Percentiles rank a stretch among this genome's conserved stretches.
These are phyloP conservation scores for Lumbricus terrestris DNA, from an alignment of 2,888 invertebrate genomes.

Conservation along the genomic window DNA sequence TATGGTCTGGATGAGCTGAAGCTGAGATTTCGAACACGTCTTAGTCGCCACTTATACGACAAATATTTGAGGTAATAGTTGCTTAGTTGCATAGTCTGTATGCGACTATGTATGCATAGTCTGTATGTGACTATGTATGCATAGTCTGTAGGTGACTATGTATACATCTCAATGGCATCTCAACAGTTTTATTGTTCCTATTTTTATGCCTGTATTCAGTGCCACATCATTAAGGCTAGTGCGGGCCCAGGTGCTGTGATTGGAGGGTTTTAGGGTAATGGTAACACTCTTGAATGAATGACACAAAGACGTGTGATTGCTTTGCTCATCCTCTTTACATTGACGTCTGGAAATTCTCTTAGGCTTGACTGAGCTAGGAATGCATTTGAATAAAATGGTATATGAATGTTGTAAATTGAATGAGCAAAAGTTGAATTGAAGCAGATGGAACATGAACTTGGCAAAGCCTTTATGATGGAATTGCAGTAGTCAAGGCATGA, in stretches of 20 bases:
- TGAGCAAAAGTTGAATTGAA: neutral
- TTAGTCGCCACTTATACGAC: constrained; percentile 82
- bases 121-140: neutral
- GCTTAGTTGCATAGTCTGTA: neutral
- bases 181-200: neutral
- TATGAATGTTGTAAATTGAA: neutral
- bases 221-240: too few species aligned
- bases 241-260: too few species aligned
- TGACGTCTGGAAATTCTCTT: neutral
- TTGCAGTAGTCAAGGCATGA: neutral
- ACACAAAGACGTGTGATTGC: too few species aligned
- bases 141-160: neutral
- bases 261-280: too few species aligned
- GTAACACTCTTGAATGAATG: too few species aligned
- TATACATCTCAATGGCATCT: neutral
- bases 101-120: neutral
- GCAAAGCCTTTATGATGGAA: neutral
- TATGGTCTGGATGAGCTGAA: constrained; percentile 92
- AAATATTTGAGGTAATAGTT: constrained; percentile 81
- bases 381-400: neutral
- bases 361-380: neutral
- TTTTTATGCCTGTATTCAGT: too few species aligned
- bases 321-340: neutral
- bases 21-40: constrained; percentile 81
- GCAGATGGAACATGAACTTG: neutral